These are phyloP conservation scores for Didymodactylos carnosus DNA, from an alignment of 2,888 invertebrate genomes.

Conservation along the genomic window DNA sequence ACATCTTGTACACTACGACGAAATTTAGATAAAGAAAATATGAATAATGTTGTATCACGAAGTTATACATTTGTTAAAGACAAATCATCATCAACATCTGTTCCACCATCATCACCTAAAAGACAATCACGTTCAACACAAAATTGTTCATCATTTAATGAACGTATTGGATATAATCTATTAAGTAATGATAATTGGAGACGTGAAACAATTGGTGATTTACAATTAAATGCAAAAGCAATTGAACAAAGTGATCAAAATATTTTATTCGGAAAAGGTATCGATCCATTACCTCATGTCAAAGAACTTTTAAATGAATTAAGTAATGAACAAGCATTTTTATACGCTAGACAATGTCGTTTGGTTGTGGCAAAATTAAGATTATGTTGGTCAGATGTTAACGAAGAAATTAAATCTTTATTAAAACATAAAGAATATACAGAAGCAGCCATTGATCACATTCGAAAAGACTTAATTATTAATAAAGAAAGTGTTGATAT, in stretches of 20 bases:
- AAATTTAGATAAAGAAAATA: neutral
- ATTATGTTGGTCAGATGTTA: conserved; percentile 29
- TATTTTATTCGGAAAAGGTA: neutral
- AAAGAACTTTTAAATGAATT: conserved; percentile 28
- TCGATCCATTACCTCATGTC: conserved; percentile 29
- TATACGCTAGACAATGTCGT: conserved; percentile 28
- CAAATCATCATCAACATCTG: neutral
- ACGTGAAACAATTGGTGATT: neutral
- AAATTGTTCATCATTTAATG: neutral
- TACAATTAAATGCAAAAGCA: neutral
- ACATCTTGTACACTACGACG: neutral
- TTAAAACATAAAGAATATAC: conserved; percentile 27
- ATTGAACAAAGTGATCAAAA: neutral
- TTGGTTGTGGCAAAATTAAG: conserved; percentile 27
- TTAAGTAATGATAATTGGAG: neutral
- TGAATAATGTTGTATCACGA: neutral
- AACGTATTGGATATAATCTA: neutral
- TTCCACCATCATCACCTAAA: neutral
- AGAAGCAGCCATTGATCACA: conserved; percentile 30
- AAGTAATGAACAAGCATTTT: conserved; percentile 30
- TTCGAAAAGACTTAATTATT: conserved; percentile 29
- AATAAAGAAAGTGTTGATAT: conserved; percentile 28
- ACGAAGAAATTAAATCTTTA: conserved; percentile 32
- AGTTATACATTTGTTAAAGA: neutral
- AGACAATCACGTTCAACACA: neutral